Conservation (phyloP, 2,888 invertebrate species). For the Drosophila meridiana region DNA sequence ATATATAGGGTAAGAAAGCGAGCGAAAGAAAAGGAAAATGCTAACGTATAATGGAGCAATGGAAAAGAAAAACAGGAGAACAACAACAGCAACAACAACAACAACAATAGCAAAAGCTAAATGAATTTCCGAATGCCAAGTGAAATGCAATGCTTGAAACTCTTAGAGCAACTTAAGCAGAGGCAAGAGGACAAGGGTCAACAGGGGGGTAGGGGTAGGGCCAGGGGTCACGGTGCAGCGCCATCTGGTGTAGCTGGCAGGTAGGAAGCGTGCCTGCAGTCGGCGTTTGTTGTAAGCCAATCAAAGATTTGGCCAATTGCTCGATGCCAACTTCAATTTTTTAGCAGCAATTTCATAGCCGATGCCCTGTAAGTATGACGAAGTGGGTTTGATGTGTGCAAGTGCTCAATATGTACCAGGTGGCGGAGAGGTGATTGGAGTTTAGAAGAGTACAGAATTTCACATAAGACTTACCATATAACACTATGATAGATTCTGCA, state of each 20-base stretch:
- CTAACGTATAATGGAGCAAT: constrained; percentile 66
- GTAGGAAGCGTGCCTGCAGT: neutral
- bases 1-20: neutral
- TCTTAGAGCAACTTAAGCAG: constrained; percentile 2
- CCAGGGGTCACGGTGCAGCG: too few relatives aligned
- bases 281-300: constrained; percentile 35
- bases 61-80: constrained; percentile 38
- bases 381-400: neutral
- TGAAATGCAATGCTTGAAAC: constrained; percentile 42
- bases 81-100: constrained; percentile 38
- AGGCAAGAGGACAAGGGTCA: neutral
- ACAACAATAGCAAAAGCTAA: constrained; percentile 37
- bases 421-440: neutral
- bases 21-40: constrained; percentile 49
- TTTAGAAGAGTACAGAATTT: too few relatives aligned
- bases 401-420: neutral
- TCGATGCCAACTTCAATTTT: constrained; percentile 28
- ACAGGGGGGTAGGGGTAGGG: neutral
- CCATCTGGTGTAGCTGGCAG: constrained; percentile 1
- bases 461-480: too few relatives aligned
- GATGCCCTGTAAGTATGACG: constrained; percentile 8
- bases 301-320: constrained; percentile 46
- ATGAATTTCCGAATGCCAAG: constrained; percentile 60
- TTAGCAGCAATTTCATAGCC: constrained; percentile 15
- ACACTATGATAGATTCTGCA: too few relatives aligned